Base-by-base conservation (phyloP, 2,113 vertebrate species). In the Procapra przewalskii region DNA sequence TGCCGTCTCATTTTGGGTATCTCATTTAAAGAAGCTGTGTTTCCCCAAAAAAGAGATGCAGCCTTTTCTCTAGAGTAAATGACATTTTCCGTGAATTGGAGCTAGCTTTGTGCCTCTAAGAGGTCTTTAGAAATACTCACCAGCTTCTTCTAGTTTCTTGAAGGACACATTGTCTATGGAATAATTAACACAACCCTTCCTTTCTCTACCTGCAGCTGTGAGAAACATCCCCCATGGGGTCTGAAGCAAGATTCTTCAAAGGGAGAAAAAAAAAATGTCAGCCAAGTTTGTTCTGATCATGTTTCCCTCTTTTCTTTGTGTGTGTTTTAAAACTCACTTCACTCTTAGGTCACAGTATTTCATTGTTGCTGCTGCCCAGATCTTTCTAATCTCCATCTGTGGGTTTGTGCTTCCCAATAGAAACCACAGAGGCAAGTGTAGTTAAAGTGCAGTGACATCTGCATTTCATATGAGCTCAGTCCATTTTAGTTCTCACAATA, bases 401-500 rank as follows among this genome's bases (percentile, higher is more conserved):
- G 10, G 19, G 64, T 27, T 88, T 50, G 8, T 5, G n/a, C 40
- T 31, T 67, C 25, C 19, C 25, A 40, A 81, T 23, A 77, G 88
- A 93, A 71, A 60, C 81, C 59, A 52, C 57, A 8, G 62, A 23
- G 64, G 25, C 25, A 31, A 45, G 59, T n/a, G 62, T 88, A 54
- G 93, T 94, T 59, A 40, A 33, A 40, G 54, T 55, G 36, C 57
- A 48, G 40, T 45, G 57, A 40, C 52, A 84, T 16, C 75, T 88
- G 27, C 80, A 54, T 91, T 97, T 90, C 79, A 75, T 5, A 85
- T 54, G 52, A 86, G 77, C 62, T 55, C 9, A 4, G 52, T 60
- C 75, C 82, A 86, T 45, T 97, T 55, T 40, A 57, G 52, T 81
- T 83, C 75, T 79, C 27, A 4, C 27, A 82, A 82, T 94, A 57